A percentile compares a stretch with the other conserved stretches of the same genome.
These are phyloP conservation scores for Pristionchus maxplancki DNA, from an alignment of 2,888 invertebrate genomes.

Conservation along the genomic window DNA sequence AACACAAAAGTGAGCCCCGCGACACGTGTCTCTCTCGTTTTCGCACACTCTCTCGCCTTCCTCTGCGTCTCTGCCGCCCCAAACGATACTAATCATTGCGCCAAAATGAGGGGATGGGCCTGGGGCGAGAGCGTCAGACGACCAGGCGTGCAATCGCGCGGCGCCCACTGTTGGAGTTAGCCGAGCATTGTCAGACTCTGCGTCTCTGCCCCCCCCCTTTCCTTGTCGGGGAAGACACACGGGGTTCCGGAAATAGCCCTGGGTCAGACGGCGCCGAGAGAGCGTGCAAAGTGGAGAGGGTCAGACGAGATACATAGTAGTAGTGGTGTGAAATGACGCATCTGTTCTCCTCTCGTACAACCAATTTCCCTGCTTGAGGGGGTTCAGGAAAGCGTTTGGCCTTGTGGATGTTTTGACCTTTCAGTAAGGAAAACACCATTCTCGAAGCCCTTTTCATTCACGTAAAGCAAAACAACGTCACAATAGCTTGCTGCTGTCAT, in stretches of 20 bases:
- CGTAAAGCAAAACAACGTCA: not conserved
- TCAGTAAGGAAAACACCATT: too few relatives aligned
- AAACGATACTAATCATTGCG: not conserved
- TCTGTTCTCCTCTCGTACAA: not conserved
- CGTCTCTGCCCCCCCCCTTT: conserved; percentile 10
- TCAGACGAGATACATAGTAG: not conserved
- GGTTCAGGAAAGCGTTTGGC: not conserved
- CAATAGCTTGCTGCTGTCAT: not conserved
- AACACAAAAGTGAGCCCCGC: conserved; percentile 21
- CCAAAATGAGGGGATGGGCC: not conserved
- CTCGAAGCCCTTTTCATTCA: not conserved
- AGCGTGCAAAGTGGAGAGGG: not conserved
- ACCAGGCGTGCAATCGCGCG: not conserved
- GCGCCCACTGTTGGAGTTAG: not conserved
- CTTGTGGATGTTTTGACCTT: not conserved
- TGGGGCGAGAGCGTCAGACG: conserved; percentile 14
- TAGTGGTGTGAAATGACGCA: not conserved
- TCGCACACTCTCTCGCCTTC: not conserved
- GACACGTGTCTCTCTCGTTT: conserved; percentile 1
- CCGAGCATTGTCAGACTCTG: conserved; percentile 13
- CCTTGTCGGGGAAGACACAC: not conserved
- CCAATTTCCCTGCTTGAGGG: not conserved
- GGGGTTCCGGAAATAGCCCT: not conserved
- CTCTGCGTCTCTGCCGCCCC: conserved; percentile 10
- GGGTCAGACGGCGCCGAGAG: not conserved